phyloP scores from a whole-genome alignment of 2,888 invertebrate species.

The Neoascia interrupta region DNA sequence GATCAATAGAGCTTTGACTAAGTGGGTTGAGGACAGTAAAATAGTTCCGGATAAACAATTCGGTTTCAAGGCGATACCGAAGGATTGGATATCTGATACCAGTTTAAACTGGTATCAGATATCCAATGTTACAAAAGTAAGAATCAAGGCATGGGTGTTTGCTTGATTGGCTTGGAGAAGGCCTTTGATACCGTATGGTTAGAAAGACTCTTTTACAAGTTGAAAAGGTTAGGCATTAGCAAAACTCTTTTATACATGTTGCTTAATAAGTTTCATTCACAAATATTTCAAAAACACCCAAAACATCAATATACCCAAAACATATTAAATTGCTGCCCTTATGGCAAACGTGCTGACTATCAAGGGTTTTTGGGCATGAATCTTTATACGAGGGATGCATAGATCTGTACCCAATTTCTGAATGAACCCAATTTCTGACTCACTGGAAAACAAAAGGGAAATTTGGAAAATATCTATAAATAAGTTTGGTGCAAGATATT shows the following conservation, averaged over 20 bases:
- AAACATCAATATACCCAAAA: no score
- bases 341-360: no score
- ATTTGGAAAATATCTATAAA: no score
- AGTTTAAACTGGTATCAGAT: conserved; percentile 11
- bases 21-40: not conserved
- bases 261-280: not conserved
- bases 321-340: no score
- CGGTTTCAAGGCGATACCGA: not conserved
- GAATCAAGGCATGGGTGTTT: conserved; percentile 1
- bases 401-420: no score
- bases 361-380: no score
- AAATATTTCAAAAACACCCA: no score
- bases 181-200: not conserved
- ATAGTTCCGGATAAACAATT: not conserved
- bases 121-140: conserved; percentile 6
- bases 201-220: conserved; percentile 5
- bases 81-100: conserved; percentile 3
- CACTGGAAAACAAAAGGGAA: no score
- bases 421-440: no score
- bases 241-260: conserved; percentile 3
- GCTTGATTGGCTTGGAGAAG: conserved; percentile 4
- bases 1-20: not conserved
- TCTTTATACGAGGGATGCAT: no score
- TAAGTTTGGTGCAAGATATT: no score
- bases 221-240: not conserved